Base-by-base conservation (phyloP, 2,888 invertebrate genomes). In the Podotricha telesiphe region DNA sequence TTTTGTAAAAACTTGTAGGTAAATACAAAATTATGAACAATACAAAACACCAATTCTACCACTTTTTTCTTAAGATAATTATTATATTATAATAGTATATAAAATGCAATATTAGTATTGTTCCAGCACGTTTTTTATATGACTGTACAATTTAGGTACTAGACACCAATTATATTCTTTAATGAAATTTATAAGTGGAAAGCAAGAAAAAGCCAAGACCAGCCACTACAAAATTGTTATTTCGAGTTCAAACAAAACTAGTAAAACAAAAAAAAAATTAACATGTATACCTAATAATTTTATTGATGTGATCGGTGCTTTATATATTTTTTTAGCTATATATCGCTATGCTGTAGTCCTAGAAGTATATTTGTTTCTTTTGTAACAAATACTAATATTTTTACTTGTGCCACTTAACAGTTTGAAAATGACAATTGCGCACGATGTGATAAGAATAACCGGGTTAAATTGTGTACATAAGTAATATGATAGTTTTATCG, bases 361-460 rank as follows among this genome's bases (percentile, higher is more conserved):
- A 42, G 22, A 45, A 22, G 22, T 37, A 11, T 34, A 34, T 53
- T 53, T 37, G 37, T 45, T 45, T 45, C 22, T 45, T 45, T 45
- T 20, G 56, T 37, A 67, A 53, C 53, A 45, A 59, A 66, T 58
- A 34, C 11, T 20, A 34, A 61, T 67, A 61, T 34, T 28, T 10
- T 42, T 37, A 45, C 45, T 61, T 53, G 62, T 17, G 53, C 61
- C 34, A 67, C n/a, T 62, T 37, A 62, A 67, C 20, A 53, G 37
- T 62, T 62, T 37, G 34, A 47, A 47, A 34, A 42, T 19, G 42
- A 20, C 34, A 64, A 19, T 37, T 63, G 50, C 40, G n/a, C 50
- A n/a, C 13, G 1, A 15, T 1, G 4, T 40, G 51, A 63, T 63
- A 63, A 63, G 15, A 50, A 20, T 51, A 63, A 63, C 63, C 63